Evolutionary conservation across 2,797 vertebrate species (phyloP).

Genomic region (Propithecus deckenii): DNA sequence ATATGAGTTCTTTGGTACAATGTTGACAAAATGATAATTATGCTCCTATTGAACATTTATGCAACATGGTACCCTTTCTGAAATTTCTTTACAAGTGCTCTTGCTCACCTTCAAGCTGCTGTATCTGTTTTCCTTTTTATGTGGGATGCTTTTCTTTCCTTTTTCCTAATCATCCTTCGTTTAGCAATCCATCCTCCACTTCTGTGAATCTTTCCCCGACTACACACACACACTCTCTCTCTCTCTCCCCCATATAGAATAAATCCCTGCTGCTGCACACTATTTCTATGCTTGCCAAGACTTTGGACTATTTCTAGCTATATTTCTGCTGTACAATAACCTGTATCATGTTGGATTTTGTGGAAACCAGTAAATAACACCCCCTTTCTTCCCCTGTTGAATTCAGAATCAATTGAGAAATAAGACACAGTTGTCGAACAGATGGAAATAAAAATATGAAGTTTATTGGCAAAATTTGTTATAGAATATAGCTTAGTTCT

Average conservation of each 20-base stretch:
- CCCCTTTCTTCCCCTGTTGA: background rate
- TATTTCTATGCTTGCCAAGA: background rate
- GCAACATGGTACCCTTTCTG: background rate
- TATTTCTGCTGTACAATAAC: background rate
- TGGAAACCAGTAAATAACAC: constrained; percentile 2
- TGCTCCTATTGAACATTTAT: background rate
- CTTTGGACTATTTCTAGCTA: background rate
- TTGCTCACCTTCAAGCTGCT: background rate
- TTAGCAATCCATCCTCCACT: background rate
- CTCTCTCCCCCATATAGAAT: background rate
- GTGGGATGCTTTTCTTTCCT: background rate
- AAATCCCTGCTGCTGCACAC: background rate
- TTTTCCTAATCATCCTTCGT: background rate
- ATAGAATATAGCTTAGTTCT: constrained; percentile 29
- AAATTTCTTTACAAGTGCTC: background rate
- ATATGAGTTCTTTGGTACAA: background rate
- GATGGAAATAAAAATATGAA: constrained; percentile 55
- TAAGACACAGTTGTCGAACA: constrained; percentile 59
- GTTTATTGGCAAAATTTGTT: constrained; percentile 45
- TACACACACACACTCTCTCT: accelerated
- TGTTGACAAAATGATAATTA: background rate
- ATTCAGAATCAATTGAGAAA: constrained; percentile 52
- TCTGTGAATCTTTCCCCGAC: background rate
- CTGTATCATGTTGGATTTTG: constrained; percentile 19
- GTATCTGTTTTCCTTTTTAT: background rate